Evolutionary conservation across 2,888 invertebrate species (phyloP).

Genomic region (Sarcophaga carnaria): DNA sequence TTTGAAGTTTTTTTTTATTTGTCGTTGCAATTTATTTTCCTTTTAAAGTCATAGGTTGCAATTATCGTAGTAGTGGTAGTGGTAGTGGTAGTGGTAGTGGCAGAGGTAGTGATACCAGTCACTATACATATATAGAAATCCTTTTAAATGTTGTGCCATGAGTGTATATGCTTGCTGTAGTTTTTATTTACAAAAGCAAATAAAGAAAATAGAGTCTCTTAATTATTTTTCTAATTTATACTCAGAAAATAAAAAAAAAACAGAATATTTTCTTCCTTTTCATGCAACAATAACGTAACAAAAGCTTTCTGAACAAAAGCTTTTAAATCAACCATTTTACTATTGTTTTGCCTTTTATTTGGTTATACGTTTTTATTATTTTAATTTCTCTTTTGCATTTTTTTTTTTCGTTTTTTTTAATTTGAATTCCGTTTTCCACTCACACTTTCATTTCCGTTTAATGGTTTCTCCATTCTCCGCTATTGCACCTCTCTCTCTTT

Average conservation of each 20-base stretch:
- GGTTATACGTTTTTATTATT: constrained; percentile 1
- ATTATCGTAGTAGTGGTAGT: neutral
- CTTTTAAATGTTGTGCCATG: too few relatives aligned
- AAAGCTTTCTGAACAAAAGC: constrained; percentile 54
- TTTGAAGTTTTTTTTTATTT: constrained; percentile 17
- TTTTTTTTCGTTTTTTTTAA: constrained; percentile 25
- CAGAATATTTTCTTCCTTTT: constrained; percentile 8
- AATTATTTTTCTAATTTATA: constrained; percentile 54
- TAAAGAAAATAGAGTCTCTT: neutral
- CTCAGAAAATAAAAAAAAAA: neutral
- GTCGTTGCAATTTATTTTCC: constrained; percentile 5
- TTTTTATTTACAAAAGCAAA: too few relatives aligned
- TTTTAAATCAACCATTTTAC: constrained; percentile 5
- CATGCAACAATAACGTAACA: constrained; percentile 7
- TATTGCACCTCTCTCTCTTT: neutral
- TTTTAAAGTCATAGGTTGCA: neutral
- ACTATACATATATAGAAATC: too few relatives aligned
- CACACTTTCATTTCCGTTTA: constrained; percentile 62
- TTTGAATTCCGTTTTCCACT: constrained; percentile 59
- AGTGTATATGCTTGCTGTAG: too few relatives aligned
- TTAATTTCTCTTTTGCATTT: constrained; percentile 31
- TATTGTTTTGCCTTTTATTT: constrained; percentile 10
- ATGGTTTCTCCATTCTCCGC: constrained; percentile 2
- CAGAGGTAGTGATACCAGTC: too few relatives aligned
- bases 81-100: too few relatives aligned